A percentile compares a stretch with the other conserved stretches of the same genome.
phyloP scores from a whole-genome alignment of 1,140 invertebrate genomes.

The Branchinecta lynchi region DNA sequence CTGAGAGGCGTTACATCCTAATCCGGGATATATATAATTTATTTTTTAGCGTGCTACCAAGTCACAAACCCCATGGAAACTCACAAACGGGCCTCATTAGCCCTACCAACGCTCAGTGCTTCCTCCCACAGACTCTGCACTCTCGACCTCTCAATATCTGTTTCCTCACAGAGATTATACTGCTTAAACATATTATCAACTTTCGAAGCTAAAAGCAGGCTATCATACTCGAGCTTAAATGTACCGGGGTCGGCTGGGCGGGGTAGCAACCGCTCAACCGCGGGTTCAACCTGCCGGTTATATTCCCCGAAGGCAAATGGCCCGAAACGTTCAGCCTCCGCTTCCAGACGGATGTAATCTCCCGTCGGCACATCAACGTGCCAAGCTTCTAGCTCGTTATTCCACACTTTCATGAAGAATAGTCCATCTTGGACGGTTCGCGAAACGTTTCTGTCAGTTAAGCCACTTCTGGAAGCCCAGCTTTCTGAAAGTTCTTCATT shows the following conservation, averaged over 20 bases:
- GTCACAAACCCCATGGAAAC: too few relatives aligned
- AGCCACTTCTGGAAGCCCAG: not conserved
- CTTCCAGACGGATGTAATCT: not conserved
- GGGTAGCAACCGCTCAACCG: not conserved
- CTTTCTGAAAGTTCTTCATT: not conserved
- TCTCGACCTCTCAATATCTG: not conserved
- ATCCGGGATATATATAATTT: too few relatives aligned
- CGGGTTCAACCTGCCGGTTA: not conserved
- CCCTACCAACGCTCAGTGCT: not conserved
- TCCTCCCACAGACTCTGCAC: slow-evolving; percentile 2
- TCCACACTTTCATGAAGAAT: not conserved
- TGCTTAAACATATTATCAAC: not conserved
- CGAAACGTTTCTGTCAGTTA: not conserved
- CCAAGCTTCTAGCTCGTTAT: not conserved
- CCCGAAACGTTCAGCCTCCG: not conserved
- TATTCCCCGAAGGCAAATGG: not conserved
- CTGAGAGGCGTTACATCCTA: too few relatives aligned
- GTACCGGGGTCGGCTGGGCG: not conserved
- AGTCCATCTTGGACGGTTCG: not conserved
- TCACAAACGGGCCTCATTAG: not conserved
- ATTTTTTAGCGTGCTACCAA: too few relatives aligned
- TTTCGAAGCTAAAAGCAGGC: not conserved
- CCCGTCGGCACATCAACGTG: not conserved
- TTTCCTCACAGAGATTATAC: not conserved
- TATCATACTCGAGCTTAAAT: not conserved